Evolutionary conservation across 2,888 invertebrate genomes (phyloP), one percentile per base, ranked within the genome.

Genomic region (Odiellus spinosus): DNA sequence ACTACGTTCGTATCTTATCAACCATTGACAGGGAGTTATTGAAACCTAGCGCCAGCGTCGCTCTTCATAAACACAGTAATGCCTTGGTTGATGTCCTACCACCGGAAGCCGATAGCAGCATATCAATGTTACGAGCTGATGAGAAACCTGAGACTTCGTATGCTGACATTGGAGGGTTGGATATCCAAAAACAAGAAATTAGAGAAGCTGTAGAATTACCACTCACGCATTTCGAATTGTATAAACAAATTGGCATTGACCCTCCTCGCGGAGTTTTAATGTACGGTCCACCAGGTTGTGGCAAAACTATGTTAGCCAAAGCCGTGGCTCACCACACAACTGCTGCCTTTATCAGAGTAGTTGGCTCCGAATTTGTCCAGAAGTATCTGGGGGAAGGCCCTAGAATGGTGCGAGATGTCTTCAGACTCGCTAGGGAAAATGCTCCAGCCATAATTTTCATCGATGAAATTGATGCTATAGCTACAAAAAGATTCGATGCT

Each of bases 401-500:
- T 0, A 78, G 98, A 46, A 98, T 98, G 98, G 98, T 98, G 32
- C 76, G 98, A 52, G 98, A 99, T 66, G 96, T 99, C 12, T 98
- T 98, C 69, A 80, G 98, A 60, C 74, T 99, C 53, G 98, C 98
- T 15, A 93, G 96, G 66, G 98, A 99, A 69, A 98, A 99, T 71
- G 85, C 95, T 1, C 98, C 98, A 1, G 95, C 96, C 2, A 99
- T 98, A 59, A 98, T 99, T 59, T 99, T 98, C 67, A 98, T 99
- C 62, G 98, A 98, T 70, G 98, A 98, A 72, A 98, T 98, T 60
- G 98, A 99, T 69, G 98, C 98, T 34, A 98, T 99, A 59, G 98
- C 96, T 11, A 99, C 98, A 3, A 99, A 98, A 69, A 77, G 96
- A 62, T 91, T 96, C 67, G 95, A 96, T 70, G 95, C 95, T 2